Base-by-base conservation (phyloP, 2,113 vertebrate species). In the Phycodurus eques region DNA sequence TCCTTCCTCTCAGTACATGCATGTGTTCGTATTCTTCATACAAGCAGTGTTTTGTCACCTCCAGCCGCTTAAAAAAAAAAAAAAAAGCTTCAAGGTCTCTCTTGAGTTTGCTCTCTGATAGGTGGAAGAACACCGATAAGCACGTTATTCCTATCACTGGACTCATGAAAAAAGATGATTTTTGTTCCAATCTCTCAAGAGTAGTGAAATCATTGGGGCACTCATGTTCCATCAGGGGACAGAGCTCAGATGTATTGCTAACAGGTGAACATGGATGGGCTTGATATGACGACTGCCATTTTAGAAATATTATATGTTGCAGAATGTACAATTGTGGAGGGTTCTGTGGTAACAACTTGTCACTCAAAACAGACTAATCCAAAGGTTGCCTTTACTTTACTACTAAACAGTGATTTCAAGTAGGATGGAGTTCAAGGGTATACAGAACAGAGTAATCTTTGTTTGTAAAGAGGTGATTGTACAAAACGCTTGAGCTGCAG, bases 1-100 rank as follows among this genome's bases (percentile, higher is more conserved):
- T 70, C 61, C 27, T 68, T 71, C 49, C 59, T 63, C 69, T 75
- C 70, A 77, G 46, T 49, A 49, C 63, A 66, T 66, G 44, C 6
- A 66, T 47, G 14, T 66, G 5, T 66, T 27, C 8, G 31, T 8
- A 9, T 66, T 47, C 7, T 35, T 62, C 14, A 62, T 19, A 42
- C 33, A 62, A 19, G 60, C 33, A 19, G 33, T 39, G 17, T 19
- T 62, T 62, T 39, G 14, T 39, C 61, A 59, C 61, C 19, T 42
- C 4, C 20, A 46, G 11, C 33, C 2, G 7, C 20, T 44, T n/a
- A 4, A 43, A 64, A 27, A 27, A 27, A 43, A 64, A 27, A 27
- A 27, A 56, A 56, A 56, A 57, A 11, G 54, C 54, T 57, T 57
- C 27, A 60, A 60, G 31, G 27, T 31, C 12, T 33, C 31, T 13